Evolutionary conservation across 2,797 vertebrate species (phyloP).

Genomic region (Pelochelys cantorii): DNA sequence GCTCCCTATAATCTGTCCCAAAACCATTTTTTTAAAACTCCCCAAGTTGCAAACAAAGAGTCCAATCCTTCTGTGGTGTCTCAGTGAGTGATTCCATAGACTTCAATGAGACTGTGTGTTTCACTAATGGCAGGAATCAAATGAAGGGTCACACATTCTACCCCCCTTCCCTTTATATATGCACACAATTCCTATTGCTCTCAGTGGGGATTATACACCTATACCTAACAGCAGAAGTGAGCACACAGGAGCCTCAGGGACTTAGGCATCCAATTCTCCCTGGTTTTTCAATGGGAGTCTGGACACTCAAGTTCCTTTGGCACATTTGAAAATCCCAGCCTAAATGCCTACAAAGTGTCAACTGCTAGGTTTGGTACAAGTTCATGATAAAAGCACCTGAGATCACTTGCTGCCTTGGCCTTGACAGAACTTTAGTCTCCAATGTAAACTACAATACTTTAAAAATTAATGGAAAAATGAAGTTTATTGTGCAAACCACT

Average conservation of each 20-base stretch:
- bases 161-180: accelerated
- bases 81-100: accelerated
- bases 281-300: background rate
- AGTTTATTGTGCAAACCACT: background rate
- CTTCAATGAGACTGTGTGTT: background rate
- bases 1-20: accelerated
- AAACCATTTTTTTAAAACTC: background rate
- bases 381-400: background rate
- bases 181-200: background rate
- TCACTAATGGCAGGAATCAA: background rate
- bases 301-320: background rate
- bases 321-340: background rate
- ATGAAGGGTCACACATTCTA: background rate
- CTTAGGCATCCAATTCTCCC: background rate
- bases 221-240: accelerated
- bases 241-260: background rate
- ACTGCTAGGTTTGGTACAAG: background rate
- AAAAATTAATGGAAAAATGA: background rate
- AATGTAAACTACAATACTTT: background rate
- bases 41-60: background rate
- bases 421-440: background rate
- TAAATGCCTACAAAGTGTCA: background rate
- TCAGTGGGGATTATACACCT: background rate
- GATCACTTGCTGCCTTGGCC: background rate
- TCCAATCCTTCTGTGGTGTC: background rate